These are phyloP conservation scores for Crossaster papposus DNA, from an alignment of 53 echinoderm and acorn worm genomes.

Conservation along the genomic window DNA sequence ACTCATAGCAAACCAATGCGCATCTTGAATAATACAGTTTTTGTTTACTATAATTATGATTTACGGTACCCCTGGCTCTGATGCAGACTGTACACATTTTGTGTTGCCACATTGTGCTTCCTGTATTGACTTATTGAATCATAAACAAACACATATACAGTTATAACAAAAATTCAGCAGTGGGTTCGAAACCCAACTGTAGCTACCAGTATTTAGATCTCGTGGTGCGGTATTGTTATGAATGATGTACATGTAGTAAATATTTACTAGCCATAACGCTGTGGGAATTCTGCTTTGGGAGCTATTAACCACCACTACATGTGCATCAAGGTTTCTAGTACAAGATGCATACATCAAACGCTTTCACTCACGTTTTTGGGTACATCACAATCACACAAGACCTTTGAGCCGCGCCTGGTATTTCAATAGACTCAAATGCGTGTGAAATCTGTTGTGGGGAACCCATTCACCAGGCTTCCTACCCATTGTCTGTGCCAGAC, in stretches of 20 bases:
- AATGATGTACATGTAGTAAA: too few species aligned
- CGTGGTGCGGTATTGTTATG: background rate
- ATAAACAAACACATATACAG: background rate
- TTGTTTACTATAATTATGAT: too few species aligned
- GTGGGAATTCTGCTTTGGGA: background rate
- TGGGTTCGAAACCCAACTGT: background rate
- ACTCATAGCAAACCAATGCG: too few species aligned
- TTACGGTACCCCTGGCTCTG: background rate
- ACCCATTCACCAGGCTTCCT: background rate
- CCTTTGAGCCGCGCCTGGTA: background rate
- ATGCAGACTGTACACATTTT: too few species aligned
- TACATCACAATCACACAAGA: background rate
- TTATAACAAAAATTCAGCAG: background rate
- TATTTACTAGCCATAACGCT: too few species aligned
- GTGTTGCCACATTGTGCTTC: background rate
- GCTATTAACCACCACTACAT: background rate
- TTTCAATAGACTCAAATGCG: constrained; percentile 21
- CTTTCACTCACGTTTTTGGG: background rate
- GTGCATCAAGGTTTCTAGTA: background rate
- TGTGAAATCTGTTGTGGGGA: constrained; percentile 23
- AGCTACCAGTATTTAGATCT: background rate
- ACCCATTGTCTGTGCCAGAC: background rate
- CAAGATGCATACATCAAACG: too few species aligned
- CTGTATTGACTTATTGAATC: background rate
- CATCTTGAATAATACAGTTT: too few species aligned